Base-by-base conservation (phyloP, 2,797 vertebrate species). In the Danionella dracula region DNA sequence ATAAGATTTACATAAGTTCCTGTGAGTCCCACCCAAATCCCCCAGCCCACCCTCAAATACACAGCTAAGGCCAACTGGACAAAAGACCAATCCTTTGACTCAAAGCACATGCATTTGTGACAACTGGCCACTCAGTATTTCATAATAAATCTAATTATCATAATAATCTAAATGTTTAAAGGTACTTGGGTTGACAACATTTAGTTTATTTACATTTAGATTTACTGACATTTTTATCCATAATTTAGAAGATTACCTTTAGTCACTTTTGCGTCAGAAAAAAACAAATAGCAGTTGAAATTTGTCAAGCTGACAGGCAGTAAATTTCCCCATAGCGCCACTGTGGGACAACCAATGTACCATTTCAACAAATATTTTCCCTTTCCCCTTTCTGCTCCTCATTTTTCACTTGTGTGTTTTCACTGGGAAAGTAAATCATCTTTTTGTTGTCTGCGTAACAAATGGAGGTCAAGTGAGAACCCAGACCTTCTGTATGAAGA, bases 1-100 rank as follows among this genome's bases (percentile, higher is more conserved):
- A 40, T 51, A 34, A 37, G 54, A 68, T 66, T 70, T 69, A 51
- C 65, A 62, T 31, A 42, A 54, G 50, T 60, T 68, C 56, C 69
- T 58, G 19, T 34, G 42, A 58, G 56, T 58, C 40, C 62, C 38
- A 35, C 51, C 55, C 70, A 72, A 75, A 54, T 63, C 66, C 61
- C 38, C 55, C 45, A 27, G 23, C 35, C 32, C 34, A 20, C 45
- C 12, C 60, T 34, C 12, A 44, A 41, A 23, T 19, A 64, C 49
- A 53, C 27, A 66, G 27, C 40, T 12, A 59, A 53, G 57, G 54
- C 62, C 59, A 49, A 54, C 29, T 51, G 32, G 20, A 23, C 12
- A 40, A 37, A 71, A 37, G 19, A 20, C 27, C 15, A 23, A 35
- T 10, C n/a, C 32, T 58, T 23, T 53, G 48, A 53, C 56, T 62